phyloP scores from a whole-genome alignment of 2,888 invertebrate genomes.

The Ichneumoninae sp. region DNA sequence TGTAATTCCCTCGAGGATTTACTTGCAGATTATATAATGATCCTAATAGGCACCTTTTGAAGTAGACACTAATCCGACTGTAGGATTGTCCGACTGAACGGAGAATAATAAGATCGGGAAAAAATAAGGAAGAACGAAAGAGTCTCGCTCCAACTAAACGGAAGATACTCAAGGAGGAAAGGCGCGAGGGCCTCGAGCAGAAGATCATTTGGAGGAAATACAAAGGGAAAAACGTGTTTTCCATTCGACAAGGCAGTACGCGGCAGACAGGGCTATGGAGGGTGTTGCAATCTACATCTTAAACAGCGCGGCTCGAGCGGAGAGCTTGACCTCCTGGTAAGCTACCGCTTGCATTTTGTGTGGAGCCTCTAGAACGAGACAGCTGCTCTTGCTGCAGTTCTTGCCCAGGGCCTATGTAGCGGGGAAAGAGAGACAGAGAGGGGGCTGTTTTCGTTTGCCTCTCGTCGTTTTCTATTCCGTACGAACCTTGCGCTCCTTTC shows the following conservation, averaged over 20 bases:
- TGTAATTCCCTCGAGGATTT: neutral
- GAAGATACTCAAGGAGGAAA: conserved; percentile 60
- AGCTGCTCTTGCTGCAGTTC: conserved; percentile 38
- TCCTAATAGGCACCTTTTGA: neutral
- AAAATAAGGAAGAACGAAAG: conserved; percentile 57
- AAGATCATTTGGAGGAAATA: conserved; percentile 53
- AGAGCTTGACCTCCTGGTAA: conserved; percentile 45
- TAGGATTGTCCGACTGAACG: neutral
- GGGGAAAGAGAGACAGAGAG: conserved; percentile 12
- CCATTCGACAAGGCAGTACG: conserved; percentile 68
- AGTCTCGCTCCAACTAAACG: conserved; percentile 31
- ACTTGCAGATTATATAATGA: neutral
- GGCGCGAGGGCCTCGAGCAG: conserved; percentile 31
- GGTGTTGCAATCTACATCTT: conserved; percentile 77
- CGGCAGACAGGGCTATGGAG: conserved; percentile 17
- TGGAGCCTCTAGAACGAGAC: conserved; percentile 34
- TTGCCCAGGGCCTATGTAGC: neutral
- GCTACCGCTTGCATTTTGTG: conserved; percentile 60
- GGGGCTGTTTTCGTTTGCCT: conserved; percentile 62
- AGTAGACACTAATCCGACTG: neutral
- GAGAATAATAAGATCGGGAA: conserved; percentile 42
- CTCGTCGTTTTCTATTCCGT: conserved; percentile 51
- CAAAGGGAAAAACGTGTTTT: conserved; percentile 73
- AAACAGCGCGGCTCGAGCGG: conserved; percentile 68
- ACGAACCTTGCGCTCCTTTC: conserved; percentile 38